Evolutionary conservation across 2,797 vertebrate genomes (phyloP).

Genomic region (Myripristis jacobus): DNA sequence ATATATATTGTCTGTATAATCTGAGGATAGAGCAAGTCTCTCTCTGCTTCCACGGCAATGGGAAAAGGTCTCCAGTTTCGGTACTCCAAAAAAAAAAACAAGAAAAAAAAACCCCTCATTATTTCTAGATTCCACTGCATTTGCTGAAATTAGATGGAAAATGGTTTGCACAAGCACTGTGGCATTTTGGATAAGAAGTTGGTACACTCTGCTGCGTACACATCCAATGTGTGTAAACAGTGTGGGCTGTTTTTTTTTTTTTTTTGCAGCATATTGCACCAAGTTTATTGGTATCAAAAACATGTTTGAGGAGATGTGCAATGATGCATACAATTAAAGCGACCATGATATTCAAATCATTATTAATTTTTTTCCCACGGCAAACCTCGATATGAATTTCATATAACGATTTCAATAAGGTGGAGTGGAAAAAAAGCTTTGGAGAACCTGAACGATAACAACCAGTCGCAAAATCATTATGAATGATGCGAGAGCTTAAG

Average conservation of each 20-base stretch:
- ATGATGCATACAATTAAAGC: constrained; percentile 2
- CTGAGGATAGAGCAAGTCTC: not conserved
- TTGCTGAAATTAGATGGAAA: no score
- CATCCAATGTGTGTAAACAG: constrained; percentile 12
- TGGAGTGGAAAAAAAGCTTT: not conserved
- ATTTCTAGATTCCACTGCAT: not conserved
- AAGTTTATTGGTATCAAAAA: constrained; percentile 20
- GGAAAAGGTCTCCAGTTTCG: not conserved
- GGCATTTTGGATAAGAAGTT: not conserved
- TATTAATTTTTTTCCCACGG: not conserved
- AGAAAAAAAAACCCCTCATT: not conserved
- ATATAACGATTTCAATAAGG: constrained; percentile 2
- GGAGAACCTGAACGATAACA: not conserved
- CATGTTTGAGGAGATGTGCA: constrained; percentile 25
- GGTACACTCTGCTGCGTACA: not conserved
- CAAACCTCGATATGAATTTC: not conserved
- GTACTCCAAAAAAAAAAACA: not conserved
- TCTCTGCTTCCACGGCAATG: not conserved
- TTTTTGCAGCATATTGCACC: constrained; percentile 11
- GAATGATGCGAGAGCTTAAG: not conserved
- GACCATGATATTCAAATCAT: not conserved
- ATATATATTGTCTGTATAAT: not conserved
- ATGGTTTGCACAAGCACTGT: not conserved
- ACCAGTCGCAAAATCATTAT: not conserved
- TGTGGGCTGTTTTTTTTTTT: constrained; percentile 24